Percentiles rank a stretch among this genome's conserved stretches.
Conservation (phyloP, 2,888 invertebrate genomes). For the Eristalis pertinax region DNA sequence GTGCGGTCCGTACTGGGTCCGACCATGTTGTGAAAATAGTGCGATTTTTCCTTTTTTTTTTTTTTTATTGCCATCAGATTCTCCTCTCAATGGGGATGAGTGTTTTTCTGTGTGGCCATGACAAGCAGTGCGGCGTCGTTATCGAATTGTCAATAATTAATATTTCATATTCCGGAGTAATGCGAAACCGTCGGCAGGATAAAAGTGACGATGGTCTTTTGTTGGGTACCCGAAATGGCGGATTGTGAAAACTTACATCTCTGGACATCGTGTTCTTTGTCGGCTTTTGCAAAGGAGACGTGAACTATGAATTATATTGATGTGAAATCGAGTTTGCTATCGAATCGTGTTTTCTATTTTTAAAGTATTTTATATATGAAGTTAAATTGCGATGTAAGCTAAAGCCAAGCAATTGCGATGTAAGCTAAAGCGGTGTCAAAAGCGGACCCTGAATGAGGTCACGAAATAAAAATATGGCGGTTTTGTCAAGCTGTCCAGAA, state of each 20-base stretch:
- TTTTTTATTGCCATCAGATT: no score
- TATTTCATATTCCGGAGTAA: constrained; percentile 1
- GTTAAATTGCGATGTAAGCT: no score
- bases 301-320: background rate
- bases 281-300: background rate
- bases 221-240: background rate
- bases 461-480: no score
- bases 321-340: no score
- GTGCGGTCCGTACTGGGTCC: background rate
- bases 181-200: background rate
- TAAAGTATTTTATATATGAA: no score
- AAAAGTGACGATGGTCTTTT: background rate
- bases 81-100: background rate
- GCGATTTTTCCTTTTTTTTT: background rate
- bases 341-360: no score
- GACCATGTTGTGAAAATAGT: background rate
- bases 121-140: constrained; percentile 28
- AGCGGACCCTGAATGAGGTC: no score
- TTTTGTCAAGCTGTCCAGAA: no score
- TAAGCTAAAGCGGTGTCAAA: no score
- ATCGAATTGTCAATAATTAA: constrained; percentile 17
- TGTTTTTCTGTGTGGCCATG: background rate
- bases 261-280: background rate
- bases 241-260: background rate
- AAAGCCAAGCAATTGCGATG: no score